Conservation (phyloP, 2,113 vertebrate species). For the Coracopsis vasa region DNA sequence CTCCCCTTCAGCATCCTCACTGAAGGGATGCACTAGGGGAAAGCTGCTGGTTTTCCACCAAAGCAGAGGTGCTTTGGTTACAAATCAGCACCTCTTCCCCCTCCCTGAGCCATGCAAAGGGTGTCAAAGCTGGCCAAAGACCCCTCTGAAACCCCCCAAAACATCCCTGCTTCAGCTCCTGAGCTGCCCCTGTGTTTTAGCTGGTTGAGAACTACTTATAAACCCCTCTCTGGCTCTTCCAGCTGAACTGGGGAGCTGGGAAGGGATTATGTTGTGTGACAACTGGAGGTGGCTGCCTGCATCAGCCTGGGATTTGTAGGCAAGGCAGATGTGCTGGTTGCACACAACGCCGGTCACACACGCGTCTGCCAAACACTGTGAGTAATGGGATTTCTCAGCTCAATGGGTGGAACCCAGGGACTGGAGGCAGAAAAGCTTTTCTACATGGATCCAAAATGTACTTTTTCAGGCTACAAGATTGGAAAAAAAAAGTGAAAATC, state of each 20-base stretch:
- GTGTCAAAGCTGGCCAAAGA: not conserved
- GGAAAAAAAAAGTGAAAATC: not conserved
- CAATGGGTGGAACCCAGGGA: slow-evolving; percentile 46
- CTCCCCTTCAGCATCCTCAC: not conserved
- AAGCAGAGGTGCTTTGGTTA: not conserved
- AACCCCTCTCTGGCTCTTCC: not conserved
- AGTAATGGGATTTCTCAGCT: slow-evolving; percentile 55
- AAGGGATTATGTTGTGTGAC: not conserved
- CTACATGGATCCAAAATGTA: slow-evolving; percentile 8
- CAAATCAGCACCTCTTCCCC: not conserved
- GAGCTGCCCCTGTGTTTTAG: rapidly evolving
- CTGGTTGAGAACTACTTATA: not conserved
- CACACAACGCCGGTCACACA: not conserved
- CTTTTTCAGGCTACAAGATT: not conserved
- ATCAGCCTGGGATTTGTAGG: not conserved
- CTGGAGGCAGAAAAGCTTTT: not conserved
- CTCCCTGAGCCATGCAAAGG: not conserved
- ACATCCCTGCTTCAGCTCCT: not conserved
- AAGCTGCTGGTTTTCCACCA: not conserved
- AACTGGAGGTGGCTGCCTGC: not conserved
- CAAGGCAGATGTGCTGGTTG: not conserved
- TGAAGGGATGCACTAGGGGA: not conserved
- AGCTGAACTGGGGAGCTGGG: not conserved
- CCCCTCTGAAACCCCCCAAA: not conserved
- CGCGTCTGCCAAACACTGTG: not conserved